These are phyloP conservation scores for Tanytarsus gracilentus DNA, from an alignment of 2,888 invertebrate genomes.

Conservation along the genomic window DNA sequence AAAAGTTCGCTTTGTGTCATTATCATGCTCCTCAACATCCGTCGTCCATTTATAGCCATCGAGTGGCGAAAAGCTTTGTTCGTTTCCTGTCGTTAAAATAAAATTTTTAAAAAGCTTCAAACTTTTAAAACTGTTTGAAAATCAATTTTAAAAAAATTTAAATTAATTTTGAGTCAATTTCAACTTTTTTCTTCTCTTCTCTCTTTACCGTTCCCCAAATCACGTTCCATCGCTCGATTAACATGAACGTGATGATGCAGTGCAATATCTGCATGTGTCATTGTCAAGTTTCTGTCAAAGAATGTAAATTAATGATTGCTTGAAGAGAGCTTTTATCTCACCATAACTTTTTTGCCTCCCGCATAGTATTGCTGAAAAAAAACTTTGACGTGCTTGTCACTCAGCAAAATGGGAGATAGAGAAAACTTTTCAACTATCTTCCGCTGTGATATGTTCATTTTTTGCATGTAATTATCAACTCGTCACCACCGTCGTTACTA, in stretches of 20 bases:
- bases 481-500: slow-evolving; percentile 1
- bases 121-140: too few species aligned
- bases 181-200: slow-evolving; percentile 20
- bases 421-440: background rate
- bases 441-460: slow-evolving; percentile 20
- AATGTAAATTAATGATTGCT: slow-evolving; percentile 22
- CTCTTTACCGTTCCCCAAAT: too few species aligned
- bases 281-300: background rate
- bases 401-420: background rate
- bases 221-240: background rate
- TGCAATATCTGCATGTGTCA: slow-evolving; percentile 8
- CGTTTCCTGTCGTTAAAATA: too few species aligned
- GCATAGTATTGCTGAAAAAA: background rate
- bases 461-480: slow-evolving; percentile 25
- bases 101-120: too few species aligned
- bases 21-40: too few species aligned
- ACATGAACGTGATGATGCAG: background rate
- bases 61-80: too few species aligned
- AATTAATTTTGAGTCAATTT: too few species aligned
- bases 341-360: too few species aligned
- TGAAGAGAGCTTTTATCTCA: background rate
- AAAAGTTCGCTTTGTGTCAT: too few species aligned
- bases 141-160: too few species aligned
- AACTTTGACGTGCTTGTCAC: background rate
- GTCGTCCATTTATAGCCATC: too few species aligned